Evolutionary conservation across 2,113 vertebrate genomes (phyloP), one percentile per base, ranked within the genome.

Genomic region (Nanorana parkeri): DNA sequence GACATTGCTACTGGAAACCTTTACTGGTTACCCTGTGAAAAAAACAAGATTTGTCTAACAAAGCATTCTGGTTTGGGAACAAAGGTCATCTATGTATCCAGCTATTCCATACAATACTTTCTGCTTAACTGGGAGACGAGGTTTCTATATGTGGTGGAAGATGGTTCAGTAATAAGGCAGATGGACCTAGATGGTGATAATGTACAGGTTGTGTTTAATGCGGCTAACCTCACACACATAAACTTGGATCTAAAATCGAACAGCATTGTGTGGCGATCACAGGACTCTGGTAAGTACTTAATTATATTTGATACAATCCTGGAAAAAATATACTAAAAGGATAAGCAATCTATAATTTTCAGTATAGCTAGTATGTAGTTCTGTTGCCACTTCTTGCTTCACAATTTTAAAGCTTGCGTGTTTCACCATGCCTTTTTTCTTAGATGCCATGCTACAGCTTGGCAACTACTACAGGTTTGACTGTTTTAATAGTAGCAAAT

Each of bases 1-100:
- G 95, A 98, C 80, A 88, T 94, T 78, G 81, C 66, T 65, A 94
- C 87, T 0, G 95, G 95, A 1, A 89, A 88, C 74, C 55, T 97
- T 3, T 96, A 92, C 83, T 97, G 96, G 95, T 86, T 97, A 0
- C 89, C 95, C 0, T 96, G 95, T 85, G 93, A 96, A 84, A 89
- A 88, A 71, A 89, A 89, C 51, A 81, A 83, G 64, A 91, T 99
- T 0, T 91, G 91, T 2, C 89, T 92, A 68, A 93, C 84, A 17
- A 83, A 10, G 0, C 15, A 75, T 0, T 41, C 87, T 26, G 86
- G 86, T 1, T 36, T 17, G 26, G 84, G 88, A 61, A 85, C 87
- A 0, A 86, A 17, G 61, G 80, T 86, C 64, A 88, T 98, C 24
- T 95, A 96, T 84, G 89, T 73, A 0, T 90, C 94, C 0, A 77